A percentile compares a stretch with the other conserved stretches of the same genome.
Evolutionary conservation across 2,888 invertebrate species (phyloP).

Genomic region (Hypolimnas misippus): DNA sequence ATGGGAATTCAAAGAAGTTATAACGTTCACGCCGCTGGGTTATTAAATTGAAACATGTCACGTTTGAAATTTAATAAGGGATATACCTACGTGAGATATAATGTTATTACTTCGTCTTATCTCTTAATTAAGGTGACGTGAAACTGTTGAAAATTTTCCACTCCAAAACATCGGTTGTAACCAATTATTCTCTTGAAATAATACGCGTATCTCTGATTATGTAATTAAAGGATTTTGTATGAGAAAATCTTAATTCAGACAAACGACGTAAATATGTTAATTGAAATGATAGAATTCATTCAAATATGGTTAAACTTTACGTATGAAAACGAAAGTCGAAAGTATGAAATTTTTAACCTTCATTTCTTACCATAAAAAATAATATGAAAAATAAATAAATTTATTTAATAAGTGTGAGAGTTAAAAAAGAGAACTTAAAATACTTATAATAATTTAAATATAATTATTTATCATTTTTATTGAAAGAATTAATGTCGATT

Average conservation of each 20-base stretch:
- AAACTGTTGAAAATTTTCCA: conserved; percentile 2
- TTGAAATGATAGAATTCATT: neutral
- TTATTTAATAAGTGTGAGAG: too few relatives aligned
- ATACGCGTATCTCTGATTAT: neutral
- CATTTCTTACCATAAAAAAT: too few relatives aligned
- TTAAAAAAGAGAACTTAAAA: too few relatives aligned
- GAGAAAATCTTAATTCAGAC: neutral
- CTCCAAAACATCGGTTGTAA: neutral
- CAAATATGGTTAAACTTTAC: neutral
- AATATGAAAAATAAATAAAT: too few relatives aligned
- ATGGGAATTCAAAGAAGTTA: conserved; percentile 20
- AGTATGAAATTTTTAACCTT: too few relatives aligned
- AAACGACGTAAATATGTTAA: neutral
- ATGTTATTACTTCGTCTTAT: conserved; percentile 24
- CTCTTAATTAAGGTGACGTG: conserved; percentile 15
- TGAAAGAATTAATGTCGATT: too few relatives aligned
- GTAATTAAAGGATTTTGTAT: conserved; percentile 5
- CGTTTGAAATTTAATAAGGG: conserved; percentile 34
- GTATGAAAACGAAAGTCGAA: neutral
- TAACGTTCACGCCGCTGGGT: conserved; percentile 9
- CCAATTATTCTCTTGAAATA: neutral
- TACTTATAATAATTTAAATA: too few relatives aligned
- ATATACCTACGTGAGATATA: conserved; percentile 28
- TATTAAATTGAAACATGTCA: conserved; percentile 27
- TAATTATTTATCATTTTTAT: too few relatives aligned